Conservation (phyloP, 1,140 invertebrate genomes). For the Lepidurus packardi region DNA sequence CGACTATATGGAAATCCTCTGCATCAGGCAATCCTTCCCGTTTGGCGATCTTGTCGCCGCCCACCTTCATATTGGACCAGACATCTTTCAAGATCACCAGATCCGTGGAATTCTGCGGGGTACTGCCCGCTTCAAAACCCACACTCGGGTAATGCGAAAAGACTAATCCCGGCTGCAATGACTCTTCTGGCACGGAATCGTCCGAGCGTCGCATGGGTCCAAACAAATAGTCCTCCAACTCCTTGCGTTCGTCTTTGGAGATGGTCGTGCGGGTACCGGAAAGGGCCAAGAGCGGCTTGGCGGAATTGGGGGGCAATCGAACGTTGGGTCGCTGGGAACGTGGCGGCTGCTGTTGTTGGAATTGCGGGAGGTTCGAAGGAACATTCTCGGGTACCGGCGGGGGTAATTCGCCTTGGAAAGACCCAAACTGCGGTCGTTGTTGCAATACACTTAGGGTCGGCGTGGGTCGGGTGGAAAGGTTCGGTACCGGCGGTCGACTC, state of each 20-base stretch:
- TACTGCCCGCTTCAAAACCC: background rate
- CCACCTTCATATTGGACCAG: background rate
- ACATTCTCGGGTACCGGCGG: background rate
- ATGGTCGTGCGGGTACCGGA: conserved; percentile 5
- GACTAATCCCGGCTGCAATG: background rate
- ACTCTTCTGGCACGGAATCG: background rate
- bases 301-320: background rate
- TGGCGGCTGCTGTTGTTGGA: conserved; percentile 15
- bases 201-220: conserved; percentile 23
- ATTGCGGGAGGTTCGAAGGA: background rate
- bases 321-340: background rate
- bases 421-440: background rate
- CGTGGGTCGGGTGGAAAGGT: background rate
- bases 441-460: background rate
- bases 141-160: conserved; percentile 6
- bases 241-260: conserved; percentile 25
- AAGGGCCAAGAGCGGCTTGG: conserved; percentile 19
- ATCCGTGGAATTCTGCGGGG: background rate
- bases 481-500: background rate
- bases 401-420: background rate
- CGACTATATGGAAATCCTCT: background rate
- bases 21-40: conserved; percentile 22
- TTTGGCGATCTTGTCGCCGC: background rate
- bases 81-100: background rate
- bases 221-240: conserved; percentile 30